These are phyloP conservation scores for Leptocoma aspasia DNA, from an alignment of 2,113 vertebrate genomes.

Conservation along the genomic window DNA sequence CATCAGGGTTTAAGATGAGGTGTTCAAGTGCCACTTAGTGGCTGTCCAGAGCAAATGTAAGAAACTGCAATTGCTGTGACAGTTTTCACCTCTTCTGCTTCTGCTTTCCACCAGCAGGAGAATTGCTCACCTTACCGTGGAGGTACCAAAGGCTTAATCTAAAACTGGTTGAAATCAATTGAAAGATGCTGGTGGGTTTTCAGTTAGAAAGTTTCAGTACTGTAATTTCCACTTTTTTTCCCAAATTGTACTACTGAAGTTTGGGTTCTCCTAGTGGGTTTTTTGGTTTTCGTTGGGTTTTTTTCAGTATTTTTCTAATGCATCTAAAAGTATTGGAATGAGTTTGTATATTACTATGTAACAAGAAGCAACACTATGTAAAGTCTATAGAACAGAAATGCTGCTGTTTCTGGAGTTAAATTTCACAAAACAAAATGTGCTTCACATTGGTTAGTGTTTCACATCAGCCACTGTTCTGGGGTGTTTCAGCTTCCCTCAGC, in stretches of 20 bases:
- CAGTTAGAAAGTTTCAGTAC: neutral
- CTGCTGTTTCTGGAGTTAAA: neutral
- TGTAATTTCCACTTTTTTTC: neutral
- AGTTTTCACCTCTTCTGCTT: neutral
- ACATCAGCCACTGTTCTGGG: neutral
- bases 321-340: neutral
- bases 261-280: neutral
- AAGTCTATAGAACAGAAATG: neutral
- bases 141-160: neutral
- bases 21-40: constrained; percentile 40
- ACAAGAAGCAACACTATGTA: neutral
- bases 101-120: neutral
- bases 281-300: neutral
- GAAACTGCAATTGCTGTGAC: neutral
- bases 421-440: neutral
- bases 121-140: neutral
- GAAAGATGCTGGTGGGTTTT: neutral
- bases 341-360: neutral
- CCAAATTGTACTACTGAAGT: neutral
- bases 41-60: neutral
- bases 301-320: neutral
- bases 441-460: neutral
- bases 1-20: neutral
- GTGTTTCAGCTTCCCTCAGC: neutral
- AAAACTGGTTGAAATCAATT: neutral